Conservation (phyloP, 2,113 vertebrate species). For the Chamaea fasciata region DNA sequence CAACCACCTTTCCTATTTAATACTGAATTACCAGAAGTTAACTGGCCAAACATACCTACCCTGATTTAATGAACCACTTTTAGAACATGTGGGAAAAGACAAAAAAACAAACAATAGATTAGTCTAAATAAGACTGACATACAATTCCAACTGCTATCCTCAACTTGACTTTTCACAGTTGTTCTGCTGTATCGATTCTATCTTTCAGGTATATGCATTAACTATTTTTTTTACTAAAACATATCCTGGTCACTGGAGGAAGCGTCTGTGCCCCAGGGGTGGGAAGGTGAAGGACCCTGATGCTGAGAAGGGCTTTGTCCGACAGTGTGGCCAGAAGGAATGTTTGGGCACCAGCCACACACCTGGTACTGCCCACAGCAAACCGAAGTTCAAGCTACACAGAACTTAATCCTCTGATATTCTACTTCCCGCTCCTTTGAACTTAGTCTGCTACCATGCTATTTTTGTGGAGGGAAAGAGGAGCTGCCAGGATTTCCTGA, state of each 20-base stretch:
- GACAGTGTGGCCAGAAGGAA: background rate
- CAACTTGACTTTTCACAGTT: background rate
- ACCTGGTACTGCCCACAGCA: background rate
- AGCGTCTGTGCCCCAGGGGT: fast-evolving
- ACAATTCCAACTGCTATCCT: background rate
- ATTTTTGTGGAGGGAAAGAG: background rate
- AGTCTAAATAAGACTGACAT: background rate
- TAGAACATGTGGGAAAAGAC: fast-evolving
- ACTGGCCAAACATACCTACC: background rate
- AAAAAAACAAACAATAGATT: background rate
- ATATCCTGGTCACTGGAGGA: background rate
- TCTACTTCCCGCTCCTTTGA: background rate
- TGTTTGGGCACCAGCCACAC: background rate
- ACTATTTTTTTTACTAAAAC: background rate
- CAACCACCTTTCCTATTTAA: background rate
- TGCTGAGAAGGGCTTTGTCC: background rate
- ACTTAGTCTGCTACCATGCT: background rate
- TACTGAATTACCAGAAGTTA: background rate
- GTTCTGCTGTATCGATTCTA: background rate
- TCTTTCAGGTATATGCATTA: no score
- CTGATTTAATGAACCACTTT: background rate
- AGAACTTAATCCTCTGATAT: background rate
- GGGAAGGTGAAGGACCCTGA: background rate
- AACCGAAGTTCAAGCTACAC: background rate
- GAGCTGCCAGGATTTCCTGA: background rate